These are phyloP conservation scores for Eristalinus sepulchralis DNA, from an alignment of 2,888 invertebrate genomes.

Conservation along the genomic window DNA sequence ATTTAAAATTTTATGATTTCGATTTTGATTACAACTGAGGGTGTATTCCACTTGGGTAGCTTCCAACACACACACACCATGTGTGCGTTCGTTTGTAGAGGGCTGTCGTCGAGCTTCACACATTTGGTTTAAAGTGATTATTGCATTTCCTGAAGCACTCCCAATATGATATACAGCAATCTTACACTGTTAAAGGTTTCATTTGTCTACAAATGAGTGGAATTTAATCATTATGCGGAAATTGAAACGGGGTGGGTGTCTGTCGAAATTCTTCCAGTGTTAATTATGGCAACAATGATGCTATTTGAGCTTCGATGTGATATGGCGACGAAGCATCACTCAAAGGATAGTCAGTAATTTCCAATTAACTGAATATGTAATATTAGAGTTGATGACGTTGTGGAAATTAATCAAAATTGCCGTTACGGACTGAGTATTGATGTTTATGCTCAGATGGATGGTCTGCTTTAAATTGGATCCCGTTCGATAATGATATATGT, in stretches of 20 bases:
- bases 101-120: neutral
- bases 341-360: neutral
- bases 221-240: neutral
- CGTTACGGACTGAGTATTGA: neutral
- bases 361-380: neutral
- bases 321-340: neutral
- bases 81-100: neutral
- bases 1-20: slow-evolving; percentile 4
- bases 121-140: neutral
- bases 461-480: neutral
- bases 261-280: neutral
- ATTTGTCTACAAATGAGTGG: neutral
- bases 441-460: neutral
- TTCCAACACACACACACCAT: neutral
- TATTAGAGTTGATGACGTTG: neutral
- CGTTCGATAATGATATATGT: neutral
- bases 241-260: neutral
- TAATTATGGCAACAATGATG: neutral
- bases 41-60: neutral
- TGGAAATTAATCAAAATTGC: neutral
- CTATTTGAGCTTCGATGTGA: neutral
- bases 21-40: neutral
- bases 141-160: neutral
- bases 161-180: neutral
- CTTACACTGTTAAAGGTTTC: neutral